phyloP scores from a whole-genome alignment of 2,797 vertebrate species.

The Girardinus metallicus region DNA sequence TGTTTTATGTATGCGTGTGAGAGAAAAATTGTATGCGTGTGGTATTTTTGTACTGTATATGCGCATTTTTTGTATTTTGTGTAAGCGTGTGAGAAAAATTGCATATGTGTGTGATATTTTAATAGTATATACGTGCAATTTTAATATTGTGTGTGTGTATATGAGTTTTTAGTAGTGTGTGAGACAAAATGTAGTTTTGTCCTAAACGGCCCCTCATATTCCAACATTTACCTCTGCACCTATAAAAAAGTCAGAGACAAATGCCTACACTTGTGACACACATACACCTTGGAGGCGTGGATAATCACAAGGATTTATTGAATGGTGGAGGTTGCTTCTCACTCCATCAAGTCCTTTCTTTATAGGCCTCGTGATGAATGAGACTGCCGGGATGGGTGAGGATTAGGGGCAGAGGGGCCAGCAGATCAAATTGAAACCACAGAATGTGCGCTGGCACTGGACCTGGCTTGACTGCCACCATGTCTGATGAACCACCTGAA shows the following conservation, averaged over 20 bases:
- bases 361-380: slow-evolving; percentile 77
- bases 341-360: slow-evolving; percentile 77
- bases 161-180: too few species aligned
- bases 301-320: slow-evolving; percentile 84
- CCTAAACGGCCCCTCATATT: too few species aligned
- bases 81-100: too few species aligned
- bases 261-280: slow-evolving; percentile 45
- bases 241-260: slow-evolving; percentile 69
- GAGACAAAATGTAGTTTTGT: too few species aligned
- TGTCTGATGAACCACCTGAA: slow-evolving; percentile 69
- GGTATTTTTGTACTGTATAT: too few species aligned
- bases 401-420: slow-evolving; percentile 55
- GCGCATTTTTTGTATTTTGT: too few species aligned
- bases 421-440: slow-evolving; percentile 64
- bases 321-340: slow-evolving; percentile 74
- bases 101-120: too few species aligned
- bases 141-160: too few species aligned
- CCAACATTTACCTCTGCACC: slow-evolving; percentile 42
- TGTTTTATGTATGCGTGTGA: too few species aligned
- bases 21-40: too few species aligned
- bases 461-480: slow-evolving; percentile 50
- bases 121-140: too few species aligned
- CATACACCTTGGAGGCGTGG: slow-evolving; percentile 71
- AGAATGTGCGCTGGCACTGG: slow-evolving; percentile 51
- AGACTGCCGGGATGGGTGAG: slow-evolving; percentile 63